These are phyloP conservation scores for Rhabdornis inornatus DNA, from an alignment of 2,113 vertebrate genomes.

Conservation along the genomic window DNA sequence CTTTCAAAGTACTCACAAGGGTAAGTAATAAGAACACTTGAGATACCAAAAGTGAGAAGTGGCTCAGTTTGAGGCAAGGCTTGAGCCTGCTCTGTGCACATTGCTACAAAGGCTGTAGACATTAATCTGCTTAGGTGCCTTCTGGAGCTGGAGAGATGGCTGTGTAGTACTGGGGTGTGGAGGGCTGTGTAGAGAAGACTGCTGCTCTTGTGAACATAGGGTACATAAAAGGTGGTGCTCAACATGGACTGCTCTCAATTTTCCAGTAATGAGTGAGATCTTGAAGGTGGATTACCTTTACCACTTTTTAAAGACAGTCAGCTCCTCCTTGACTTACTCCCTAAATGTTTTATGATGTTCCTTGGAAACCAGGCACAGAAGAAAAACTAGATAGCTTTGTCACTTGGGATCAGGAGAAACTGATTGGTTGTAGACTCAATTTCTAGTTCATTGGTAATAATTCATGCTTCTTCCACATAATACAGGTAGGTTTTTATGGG, in stretches of 20 bases:
- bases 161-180: not conserved
- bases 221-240: not conserved
- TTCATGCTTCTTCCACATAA: not conserved
- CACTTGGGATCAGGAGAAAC: not conserved
- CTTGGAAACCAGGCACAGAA: not conserved
- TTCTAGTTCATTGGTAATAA: not conserved
- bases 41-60: not conserved
- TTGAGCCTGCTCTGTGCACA: not conserved
- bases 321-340: not conserved
- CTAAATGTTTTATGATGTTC: not conserved
- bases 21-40: constrained; percentile 67
- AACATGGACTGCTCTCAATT: not conserved
- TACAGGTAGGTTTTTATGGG: not conserved
- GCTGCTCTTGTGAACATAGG: not conserved
- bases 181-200: not conserved
- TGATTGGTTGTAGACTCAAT: not conserved
- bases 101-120: not conserved
- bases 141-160: not conserved
- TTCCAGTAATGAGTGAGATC: not conserved
- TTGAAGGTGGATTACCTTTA: not conserved
- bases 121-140: not conserved
- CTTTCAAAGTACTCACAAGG: constrained; percentile 94
- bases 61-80: not conserved
- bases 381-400: not conserved
- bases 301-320: not conserved